A percentile compares a stretch with the other conserved stretches of the same genome.
Conservation (phyloP, 2,888 invertebrate species). For the Venusia cambrica region DNA sequence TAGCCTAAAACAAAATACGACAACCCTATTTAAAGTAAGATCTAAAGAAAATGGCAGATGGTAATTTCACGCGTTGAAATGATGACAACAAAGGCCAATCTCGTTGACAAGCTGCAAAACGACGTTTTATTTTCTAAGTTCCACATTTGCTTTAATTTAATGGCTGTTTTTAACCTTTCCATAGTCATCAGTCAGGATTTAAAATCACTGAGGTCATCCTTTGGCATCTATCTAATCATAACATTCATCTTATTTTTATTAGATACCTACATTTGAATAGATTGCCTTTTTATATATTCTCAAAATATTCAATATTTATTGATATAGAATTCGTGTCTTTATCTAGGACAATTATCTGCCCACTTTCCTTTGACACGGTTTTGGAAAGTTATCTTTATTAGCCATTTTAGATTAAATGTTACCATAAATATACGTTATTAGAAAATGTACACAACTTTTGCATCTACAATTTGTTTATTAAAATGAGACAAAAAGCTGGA, state of each 20-base stretch:
- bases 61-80: conserved; percentile 42
- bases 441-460: too few relatives aligned
- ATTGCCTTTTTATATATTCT: conserved; percentile 7
- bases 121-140: conserved; percentile 17
- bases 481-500: too few relatives aligned
- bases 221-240: conserved; percentile 18
- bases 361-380: too few relatives aligned
- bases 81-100: conserved; percentile 37
- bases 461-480: too few relatives aligned
- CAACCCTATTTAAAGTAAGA: conserved; percentile 3
- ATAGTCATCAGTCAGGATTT: conserved; percentile 29
- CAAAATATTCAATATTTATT: conserved; percentile 3
- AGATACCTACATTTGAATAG: conserved; percentile 11
- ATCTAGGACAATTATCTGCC: too few relatives aligned
- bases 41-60: conserved; percentile 32
- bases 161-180: conserved; percentile 42
- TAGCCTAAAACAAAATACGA: too few relatives aligned
- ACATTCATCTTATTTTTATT: conserved; percentile 24
- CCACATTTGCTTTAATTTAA: conserved; percentile 31
- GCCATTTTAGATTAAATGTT: too few relatives aligned
- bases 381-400: too few relatives aligned
- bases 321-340: too few relatives aligned
- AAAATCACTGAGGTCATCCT: conserved; percentile 23
- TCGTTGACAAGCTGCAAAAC: conserved; percentile 28
- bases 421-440: too few relatives aligned